These are phyloP conservation scores for Acronicta alni DNA, from an alignment of 2,888 invertebrate genomes.

Conservation along the genomic window DNA sequence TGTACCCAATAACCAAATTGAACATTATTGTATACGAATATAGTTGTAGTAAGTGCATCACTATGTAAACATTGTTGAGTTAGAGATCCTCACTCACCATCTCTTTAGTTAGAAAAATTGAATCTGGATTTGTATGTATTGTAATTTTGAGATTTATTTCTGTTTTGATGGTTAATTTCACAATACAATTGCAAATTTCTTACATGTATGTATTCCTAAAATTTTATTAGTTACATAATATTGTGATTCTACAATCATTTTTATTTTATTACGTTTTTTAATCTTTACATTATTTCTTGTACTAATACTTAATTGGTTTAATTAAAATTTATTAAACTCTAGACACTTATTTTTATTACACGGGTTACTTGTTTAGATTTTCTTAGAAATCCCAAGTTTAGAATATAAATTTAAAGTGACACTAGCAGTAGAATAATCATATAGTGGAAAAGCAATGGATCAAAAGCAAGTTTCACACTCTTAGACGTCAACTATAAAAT, in stretches of 20 bases:
- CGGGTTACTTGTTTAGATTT: too few relatives aligned
- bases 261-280: too few relatives aligned
- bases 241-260: constrained; percentile 32
- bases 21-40: constrained; percentile 57
- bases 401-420: too few relatives aligned
- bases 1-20: constrained; percentile 32
- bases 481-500: too few relatives aligned
- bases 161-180: constrained; percentile 1
- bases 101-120: constrained; percentile 7
- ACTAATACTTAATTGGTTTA: constrained; percentile 18
- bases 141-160: neutral
- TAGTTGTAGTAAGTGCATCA: constrained; percentile 29
- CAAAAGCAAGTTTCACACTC: too few relatives aligned
- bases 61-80: constrained; percentile 3
- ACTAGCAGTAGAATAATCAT: too few relatives aligned
- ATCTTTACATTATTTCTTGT: constrained; percentile 25
- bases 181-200: constrained; percentile 1
- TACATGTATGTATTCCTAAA: constrained; percentile 22
- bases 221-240: constrained; percentile 3
- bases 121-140: neutral
- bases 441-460: too few relatives aligned
- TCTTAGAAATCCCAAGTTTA: too few relatives aligned
- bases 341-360: neutral
- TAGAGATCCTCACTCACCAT: neutral
- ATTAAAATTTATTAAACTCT: constrained; percentile 40